Percentiles rank a stretch among this genome's conserved stretches.
These are phyloP conservation scores for Capitella teleta DNA, from an alignment of 1,140 invertebrate species.

Conservation along the genomic window DNA sequence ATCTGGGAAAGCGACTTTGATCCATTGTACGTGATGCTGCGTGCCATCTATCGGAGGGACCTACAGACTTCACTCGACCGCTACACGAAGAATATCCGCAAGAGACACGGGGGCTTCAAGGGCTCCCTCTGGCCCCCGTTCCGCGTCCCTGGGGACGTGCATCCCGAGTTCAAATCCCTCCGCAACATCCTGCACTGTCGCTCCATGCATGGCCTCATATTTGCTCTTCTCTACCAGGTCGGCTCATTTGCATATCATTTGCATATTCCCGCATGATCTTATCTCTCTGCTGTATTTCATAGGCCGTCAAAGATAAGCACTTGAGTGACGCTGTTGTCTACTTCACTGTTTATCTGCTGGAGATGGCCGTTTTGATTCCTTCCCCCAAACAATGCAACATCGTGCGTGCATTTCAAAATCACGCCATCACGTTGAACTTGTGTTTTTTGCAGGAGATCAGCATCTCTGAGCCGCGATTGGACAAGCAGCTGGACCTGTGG, in stretches of 20 bases:
- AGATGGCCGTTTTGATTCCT: slow-evolving; percentile 64
- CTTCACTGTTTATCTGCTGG: slow-evolving; percentile 71
- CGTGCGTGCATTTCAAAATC: too few relatives aligned
- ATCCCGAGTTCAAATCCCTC: slow-evolving; percentile 59
- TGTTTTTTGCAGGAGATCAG: too few relatives aligned
- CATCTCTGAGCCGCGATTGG: too few relatives aligned
- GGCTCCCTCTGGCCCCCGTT: slow-evolving; percentile 70
- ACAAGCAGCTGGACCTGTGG: too few relatives aligned
- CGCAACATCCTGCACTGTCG: slow-evolving; percentile 57
- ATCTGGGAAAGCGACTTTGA: slow-evolving; percentile 85
- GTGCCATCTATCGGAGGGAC: slow-evolving; percentile 82
- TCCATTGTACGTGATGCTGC: slow-evolving; percentile 78
- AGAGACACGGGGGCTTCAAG: slow-evolving; percentile 10
- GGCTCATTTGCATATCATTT: background rate
- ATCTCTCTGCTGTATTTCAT: too few relatives aligned
- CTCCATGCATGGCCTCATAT: slow-evolving; percentile 72
- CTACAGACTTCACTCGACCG: slow-evolving; percentile 89
- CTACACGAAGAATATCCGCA: slow-evolving; percentile 42
- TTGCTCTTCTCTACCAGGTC: slow-evolving; percentile 69
- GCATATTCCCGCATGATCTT: too few relatives aligned
- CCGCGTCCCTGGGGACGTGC: slow-evolving; percentile 54
- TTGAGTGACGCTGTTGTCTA: slow-evolving; percentile 71
- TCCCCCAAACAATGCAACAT: too few relatives aligned
- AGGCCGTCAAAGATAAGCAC: slow-evolving; percentile 18
- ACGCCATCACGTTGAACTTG: too few relatives aligned